These are phyloP conservation scores for Apus apus DNA, from an alignment of 2,113 vertebrate species.

Conservation along the genomic window DNA sequence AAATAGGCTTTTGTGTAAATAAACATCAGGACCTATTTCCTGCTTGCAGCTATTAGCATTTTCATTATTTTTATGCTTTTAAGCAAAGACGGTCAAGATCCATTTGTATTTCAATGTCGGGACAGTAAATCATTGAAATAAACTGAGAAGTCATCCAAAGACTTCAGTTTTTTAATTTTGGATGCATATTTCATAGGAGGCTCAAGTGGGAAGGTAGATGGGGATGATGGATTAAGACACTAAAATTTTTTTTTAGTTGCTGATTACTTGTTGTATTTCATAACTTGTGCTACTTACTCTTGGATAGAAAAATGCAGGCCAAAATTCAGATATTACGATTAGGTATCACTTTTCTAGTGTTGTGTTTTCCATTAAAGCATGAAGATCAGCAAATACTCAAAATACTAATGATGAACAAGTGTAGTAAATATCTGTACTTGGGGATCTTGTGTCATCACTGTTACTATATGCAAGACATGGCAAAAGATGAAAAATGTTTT, in stretches of 20 bases:
- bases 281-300: background rate
- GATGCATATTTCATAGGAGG: background rate
- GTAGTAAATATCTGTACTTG: background rate
- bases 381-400: background rate
- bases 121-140: background rate
- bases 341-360: background rate
- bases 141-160: background rate
- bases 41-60: background rate
- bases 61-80: background rate
- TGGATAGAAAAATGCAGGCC: background rate
- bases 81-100: background rate
- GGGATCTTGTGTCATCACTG: background rate
- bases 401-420: background rate
- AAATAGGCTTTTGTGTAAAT: background rate
- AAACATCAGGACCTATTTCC: background rate
- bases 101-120: background rate
- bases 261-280: background rate
- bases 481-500: slow-evolving; percentile 1
- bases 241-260: background rate
- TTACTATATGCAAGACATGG: background rate
- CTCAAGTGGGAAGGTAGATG: background rate
- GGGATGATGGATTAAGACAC: background rate
- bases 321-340: background rate
- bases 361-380: background rate
- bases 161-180: background rate